These are phyloP conservation scores for Nicator chloris DNA, from an alignment of 2,113 vertebrate species.

Conservation along the genomic window DNA sequence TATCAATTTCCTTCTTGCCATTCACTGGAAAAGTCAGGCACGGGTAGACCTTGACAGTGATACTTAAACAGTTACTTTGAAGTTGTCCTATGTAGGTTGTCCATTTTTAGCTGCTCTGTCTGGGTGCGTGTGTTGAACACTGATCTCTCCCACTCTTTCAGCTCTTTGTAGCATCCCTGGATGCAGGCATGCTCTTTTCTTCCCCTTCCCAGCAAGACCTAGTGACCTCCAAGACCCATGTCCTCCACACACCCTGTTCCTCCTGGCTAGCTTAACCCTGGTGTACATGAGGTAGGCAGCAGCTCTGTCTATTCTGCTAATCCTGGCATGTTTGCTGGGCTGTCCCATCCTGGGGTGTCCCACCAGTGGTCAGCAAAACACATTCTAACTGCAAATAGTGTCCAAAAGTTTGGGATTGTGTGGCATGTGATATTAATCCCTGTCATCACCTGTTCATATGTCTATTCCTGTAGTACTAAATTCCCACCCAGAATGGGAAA, in stretches of 20 bases:
- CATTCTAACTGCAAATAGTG: background rate
- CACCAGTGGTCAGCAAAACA: background rate
- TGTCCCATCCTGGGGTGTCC: background rate
- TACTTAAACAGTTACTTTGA: background rate
- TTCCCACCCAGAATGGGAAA: background rate
- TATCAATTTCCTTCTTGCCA: background rate
- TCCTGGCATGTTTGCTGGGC: background rate
- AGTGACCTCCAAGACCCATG: no score
- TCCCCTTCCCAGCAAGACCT: background rate
- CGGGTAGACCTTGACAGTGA: background rate
- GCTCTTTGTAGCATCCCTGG: background rate
- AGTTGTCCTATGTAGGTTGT: background rate
- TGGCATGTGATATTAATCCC: background rate
- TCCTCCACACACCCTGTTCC: background rate
- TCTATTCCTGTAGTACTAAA: background rate
- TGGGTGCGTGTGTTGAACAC: background rate
- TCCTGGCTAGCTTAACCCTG: background rate
- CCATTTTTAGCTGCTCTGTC: background rate
- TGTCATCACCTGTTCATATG: background rate
- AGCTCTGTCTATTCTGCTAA: background rate
- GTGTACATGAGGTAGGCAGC: background rate
- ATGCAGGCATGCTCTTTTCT: background rate
- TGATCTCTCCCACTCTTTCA: background rate
- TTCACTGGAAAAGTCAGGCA: background rate
- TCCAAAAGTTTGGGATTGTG: background rate